These are phyloP conservation scores for Caranx ignobilis DNA, from an alignment of 2,113 vertebrate genomes.

Conservation along the genomic window DNA sequence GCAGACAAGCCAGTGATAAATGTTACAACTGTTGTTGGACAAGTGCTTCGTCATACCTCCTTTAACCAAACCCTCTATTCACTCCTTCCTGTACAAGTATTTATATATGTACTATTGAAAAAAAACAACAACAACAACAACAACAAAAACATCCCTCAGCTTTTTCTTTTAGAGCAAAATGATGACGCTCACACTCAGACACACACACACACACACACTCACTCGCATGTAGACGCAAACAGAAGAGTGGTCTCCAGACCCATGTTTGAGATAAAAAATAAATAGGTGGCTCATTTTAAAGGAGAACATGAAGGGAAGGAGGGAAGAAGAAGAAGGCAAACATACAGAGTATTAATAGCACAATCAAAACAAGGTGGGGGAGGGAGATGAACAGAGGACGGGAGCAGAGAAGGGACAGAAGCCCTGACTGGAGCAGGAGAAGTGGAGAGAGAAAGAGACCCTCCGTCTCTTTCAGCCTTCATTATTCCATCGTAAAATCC, in stretches of 20 bases:
- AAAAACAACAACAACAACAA: not conserved
- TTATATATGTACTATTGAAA: constrained; percentile 56
- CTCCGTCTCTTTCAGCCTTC: constrained; percentile 42
- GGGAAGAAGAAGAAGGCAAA: constrained; percentile 26
- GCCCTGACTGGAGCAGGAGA: constrained; percentile 20
- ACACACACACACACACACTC: constrained; percentile 44
- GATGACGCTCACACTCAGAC: constrained; percentile 29
- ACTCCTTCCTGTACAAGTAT: constrained; percentile 64
- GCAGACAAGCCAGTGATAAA: constrained; percentile 65
- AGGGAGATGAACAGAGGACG: constrained; percentile 6
- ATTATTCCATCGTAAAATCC: constrained; percentile 47
- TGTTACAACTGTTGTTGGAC: constrained; percentile 41
- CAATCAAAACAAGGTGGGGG: constrained; percentile 23
- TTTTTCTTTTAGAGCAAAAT: constrained; percentile 59
- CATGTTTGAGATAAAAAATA: constrained; percentile 70
- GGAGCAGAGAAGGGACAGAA: constrained; percentile 26
- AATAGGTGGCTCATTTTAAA: constrained; percentile 73
- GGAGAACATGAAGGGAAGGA: constrained; percentile 13
- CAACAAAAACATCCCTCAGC: constrained; percentile 30
- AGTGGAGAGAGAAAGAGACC: constrained; percentile 3
- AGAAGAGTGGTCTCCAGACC: constrained; percentile 76
- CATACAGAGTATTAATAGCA: constrained; percentile 30
- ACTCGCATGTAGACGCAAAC: constrained; percentile 42
- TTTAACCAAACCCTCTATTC: constrained; percentile 39
- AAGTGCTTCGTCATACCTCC: constrained; percentile 59